Base-by-base conservation (phyloP, 2,113 vertebrate species). In the Myotis davidii region DNA sequence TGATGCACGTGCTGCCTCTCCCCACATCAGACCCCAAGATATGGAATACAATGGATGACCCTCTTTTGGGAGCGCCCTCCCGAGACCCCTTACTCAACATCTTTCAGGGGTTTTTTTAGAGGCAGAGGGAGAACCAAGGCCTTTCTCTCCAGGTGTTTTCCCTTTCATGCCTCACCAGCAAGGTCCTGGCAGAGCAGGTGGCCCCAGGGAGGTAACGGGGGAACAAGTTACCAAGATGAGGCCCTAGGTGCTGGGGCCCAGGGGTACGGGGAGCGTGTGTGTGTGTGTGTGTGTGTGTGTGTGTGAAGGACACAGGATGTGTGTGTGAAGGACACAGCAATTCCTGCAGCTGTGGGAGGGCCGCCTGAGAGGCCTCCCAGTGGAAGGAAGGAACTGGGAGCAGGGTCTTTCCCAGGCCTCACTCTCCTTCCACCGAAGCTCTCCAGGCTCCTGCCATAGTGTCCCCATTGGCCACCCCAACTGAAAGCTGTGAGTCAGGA, bases 1-100 rank as follows among this genome's bases (percentile, higher is more conserved):
- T 52, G 42, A 5, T 10, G 37, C 20, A 6, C 2, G 2, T 0
- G 0, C 9, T 48, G 9, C 11, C 42, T 23, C 42, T 21, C 23
- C 34, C 25, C 48, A 2, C 13, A 3, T 65, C 37, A 6, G 74
- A 34, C 25, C 45, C 37, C 18, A 21, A 14, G 48, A 25, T 13
- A 0, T 3, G 56, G 37, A 42, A 32, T 20, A 8, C 5, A 23
- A n/a, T 9, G 32, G 32, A 42, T 6, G 6, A 16, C 34, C 16
- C 17, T 61, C n/a, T 54, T 18, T 25, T 8, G 70, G 70, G 0
- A 1, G 34, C 6, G 79, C 42, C 42, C 13, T 45, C 59, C 4
- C 0, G 34, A 73, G n/a, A 20, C 42, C 54, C 65, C 42, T 27
- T 13, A 20, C 29, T 48, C 23, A 25, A 29, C 52, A 27, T 18